Percentiles rank a stretch among this genome's conserved stretches.
These are phyloP conservation scores for Eupeodes luniger DNA, from an alignment of 2,888 invertebrate species.

Conservation along the genomic window DNA sequence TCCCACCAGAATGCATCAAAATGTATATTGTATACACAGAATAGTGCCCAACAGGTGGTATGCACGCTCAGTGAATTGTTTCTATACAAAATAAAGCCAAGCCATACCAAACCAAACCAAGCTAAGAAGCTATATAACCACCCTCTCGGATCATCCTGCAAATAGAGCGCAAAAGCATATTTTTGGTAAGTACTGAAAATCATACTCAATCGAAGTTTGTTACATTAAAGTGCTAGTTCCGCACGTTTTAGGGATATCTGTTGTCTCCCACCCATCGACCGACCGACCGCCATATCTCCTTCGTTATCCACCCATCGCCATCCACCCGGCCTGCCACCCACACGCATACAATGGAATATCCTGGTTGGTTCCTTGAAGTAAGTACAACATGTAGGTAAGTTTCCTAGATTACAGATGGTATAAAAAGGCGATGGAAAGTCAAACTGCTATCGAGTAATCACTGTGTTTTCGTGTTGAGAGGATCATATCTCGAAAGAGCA, in stretches of 20 bases:
- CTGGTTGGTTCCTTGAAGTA: constrained; percentile 49
- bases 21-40: constrained; percentile 19
- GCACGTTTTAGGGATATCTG: constrained; percentile 34
- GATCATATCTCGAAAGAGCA: constrained; percentile 57
- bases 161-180: constrained; percentile 65
- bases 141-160: constrained; percentile 45
- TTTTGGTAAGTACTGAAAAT: constrained; percentile 52
- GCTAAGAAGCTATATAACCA: not conserved
- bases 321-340: not conserved
- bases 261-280: no score
- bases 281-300: constrained; percentile 35
- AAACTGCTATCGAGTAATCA: constrained; percentile 67
- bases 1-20: constrained; percentile 46
- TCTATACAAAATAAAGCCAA: not conserved
- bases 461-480: constrained; percentile 65
- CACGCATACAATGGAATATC: constrained; percentile 49
- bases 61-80: constrained; percentile 37
- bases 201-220: constrained; percentile 51
- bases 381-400: constrained; percentile 18
- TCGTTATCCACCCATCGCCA: not conserved
- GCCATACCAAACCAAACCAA: no score
- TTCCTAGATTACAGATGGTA: constrained; percentile 68
- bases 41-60: constrained; percentile 66
- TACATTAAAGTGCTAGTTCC: constrained; percentile 32
- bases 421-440: constrained; percentile 64